phyloP scores from a whole-genome alignment of 23 tunicate species.

The Diplosoma virens region DNA sequence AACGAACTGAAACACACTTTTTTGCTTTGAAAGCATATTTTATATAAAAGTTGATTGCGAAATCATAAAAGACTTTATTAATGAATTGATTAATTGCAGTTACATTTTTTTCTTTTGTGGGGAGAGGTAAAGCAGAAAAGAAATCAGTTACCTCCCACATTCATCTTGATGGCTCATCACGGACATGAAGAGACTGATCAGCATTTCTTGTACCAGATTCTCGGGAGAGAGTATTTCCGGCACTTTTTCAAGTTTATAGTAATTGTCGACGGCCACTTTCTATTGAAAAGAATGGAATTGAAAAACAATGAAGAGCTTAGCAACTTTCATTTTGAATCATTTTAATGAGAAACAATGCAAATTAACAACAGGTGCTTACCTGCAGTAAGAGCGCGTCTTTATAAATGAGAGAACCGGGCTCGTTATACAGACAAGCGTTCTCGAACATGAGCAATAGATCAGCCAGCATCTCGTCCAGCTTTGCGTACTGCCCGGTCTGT shows the following conservation, averaged over 20 bases:
- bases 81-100: too few relatives aligned
- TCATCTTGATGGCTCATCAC: conserved; percentile 85
- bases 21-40: too few relatives aligned
- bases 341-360: too few relatives aligned
- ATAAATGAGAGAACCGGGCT: conserved; percentile 96
- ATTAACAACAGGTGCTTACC: conserved; percentile 20
- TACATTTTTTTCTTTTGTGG: too few relatives aligned
- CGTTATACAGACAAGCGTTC: conserved; percentile 94
- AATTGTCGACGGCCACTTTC: conserved; percentile 79
- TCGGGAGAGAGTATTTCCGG: conserved; percentile 31
- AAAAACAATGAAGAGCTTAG: too few relatives aligned
- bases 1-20: too few relatives aligned
- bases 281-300: too few relatives aligned
- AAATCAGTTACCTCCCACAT: conserved; percentile 55
- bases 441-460: conserved; percentile 96
- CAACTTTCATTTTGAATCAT: too few relatives aligned
- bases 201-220: conserved; percentile 64
- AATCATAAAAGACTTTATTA: too few relatives aligned
- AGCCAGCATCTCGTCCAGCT: conserved; percentile 81
- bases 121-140: not conserved
- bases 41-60: too few relatives aligned
- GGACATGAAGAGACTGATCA: conserved; percentile 69
- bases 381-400: conserved; percentile 98
- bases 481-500: conserved; percentile 59
- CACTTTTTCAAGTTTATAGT: conserved; percentile 22